Conservation (phyloP, 2,797 vertebrate genomes). For the Myripristis jacobus region DNA sequence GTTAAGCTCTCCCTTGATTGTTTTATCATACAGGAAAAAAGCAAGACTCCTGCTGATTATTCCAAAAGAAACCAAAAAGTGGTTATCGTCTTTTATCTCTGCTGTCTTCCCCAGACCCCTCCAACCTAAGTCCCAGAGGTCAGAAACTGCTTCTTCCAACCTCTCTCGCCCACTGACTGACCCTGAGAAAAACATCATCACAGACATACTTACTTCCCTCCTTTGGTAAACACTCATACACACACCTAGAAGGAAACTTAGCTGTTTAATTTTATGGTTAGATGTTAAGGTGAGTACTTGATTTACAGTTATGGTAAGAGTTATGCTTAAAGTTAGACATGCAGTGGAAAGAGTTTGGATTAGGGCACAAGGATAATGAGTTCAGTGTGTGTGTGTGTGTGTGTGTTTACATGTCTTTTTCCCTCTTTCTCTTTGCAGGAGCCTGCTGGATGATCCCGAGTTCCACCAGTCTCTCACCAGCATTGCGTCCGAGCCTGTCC, state of each 20-base stretch:
- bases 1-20: neutral
- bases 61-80: neutral
- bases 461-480: conserved; percentile 80
- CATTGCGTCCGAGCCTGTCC: conserved; percentile 77
- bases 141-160: conserved; percentile 6
- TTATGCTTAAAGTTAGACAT: neutral
- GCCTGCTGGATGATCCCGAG: conserved; percentile 84
- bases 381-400: too few species aligned
- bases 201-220: conserved; percentile 63
- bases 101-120: conserved; percentile 45
- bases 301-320: neutral
- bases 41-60: too few species aligned
- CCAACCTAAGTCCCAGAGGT: conserved; percentile 6
- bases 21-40: too few species aligned
- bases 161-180: neutral
- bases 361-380: conserved; percentile 17
- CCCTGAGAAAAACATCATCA: conserved; percentile 62
- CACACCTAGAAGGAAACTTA: neutral
- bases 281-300: neutral
- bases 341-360: neutral
- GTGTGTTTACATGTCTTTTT: conserved; percentile 22
- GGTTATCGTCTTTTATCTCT: neutral
- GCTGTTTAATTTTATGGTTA: neutral
- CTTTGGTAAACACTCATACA: conserved; percentile 66
- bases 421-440: conserved; percentile 70